Percentiles rank a stretch among this genome's conserved stretches.
phyloP scores from a whole-genome alignment of 2,113 vertebrate genomes.

The Pomatostomus ruficeps region DNA sequence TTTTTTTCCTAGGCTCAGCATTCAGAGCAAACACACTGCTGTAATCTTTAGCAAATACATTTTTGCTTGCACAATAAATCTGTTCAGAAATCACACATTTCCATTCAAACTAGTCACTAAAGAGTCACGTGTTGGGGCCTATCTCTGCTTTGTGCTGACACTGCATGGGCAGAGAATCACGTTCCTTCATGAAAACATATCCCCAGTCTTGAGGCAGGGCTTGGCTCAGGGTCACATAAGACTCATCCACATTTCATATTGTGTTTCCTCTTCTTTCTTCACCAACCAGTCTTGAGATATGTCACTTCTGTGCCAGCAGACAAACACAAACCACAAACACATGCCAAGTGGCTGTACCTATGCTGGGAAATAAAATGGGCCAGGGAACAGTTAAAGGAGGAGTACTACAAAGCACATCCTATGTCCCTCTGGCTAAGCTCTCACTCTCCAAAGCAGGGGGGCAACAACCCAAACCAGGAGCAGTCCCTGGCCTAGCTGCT shows the following conservation, averaged over 20 bases:
- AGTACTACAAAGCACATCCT: neutral
- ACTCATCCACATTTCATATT: neutral
- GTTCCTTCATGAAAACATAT: constrained; percentile 23
- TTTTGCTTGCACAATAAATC: constrained; percentile 47
- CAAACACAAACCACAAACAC: neutral
- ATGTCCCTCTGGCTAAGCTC: neutral
- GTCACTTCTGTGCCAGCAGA: neutral
- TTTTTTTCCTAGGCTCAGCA: neutral
- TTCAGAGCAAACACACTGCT: neutral
- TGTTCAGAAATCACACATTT: constrained; percentile 40
- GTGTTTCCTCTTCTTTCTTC: neutral
- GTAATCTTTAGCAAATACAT: constrained; percentile 44
- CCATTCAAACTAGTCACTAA: constrained; percentile 16
- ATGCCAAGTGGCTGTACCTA: neutral
- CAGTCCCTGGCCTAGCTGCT: neutral
- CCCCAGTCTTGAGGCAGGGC: neutral
- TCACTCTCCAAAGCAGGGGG: neutral
- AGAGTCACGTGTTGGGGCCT: constrained; percentile 26
- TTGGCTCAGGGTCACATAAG: neutral
- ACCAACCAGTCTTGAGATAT: neutral
- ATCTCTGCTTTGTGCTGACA: constrained; percentile 33
- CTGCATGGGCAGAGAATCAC: neutral
- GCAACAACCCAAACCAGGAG: neutral
- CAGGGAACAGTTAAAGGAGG: neutral
- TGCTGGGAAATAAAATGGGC: neutral